Percentiles rank a stretch among this genome's conserved stretches.
phyloP scores from a whole-genome alignment of 2,797 vertebrate species.

The Hemibagrus guttatus region DNA sequence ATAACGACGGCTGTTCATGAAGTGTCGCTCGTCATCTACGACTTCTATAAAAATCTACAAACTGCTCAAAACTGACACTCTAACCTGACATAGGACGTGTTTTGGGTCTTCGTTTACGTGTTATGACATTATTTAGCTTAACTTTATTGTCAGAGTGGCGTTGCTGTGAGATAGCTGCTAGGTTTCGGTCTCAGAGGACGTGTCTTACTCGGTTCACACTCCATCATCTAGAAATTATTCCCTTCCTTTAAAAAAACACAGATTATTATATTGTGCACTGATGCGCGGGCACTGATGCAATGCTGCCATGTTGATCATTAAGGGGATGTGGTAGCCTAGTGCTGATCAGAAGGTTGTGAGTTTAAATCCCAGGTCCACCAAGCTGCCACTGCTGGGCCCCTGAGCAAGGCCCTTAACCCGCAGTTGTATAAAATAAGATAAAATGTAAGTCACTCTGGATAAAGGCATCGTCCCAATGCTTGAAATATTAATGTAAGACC shows the following conservation, averaged over 20 bases:
- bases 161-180: too few relatives aligned
- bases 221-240: neutral
- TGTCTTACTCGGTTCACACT: neutral
- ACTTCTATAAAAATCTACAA: neutral
- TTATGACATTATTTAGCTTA: neutral
- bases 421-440: too few relatives aligned
- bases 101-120: neutral
- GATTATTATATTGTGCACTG: neutral
- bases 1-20: neutral
- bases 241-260: neutral
- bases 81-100: neutral
- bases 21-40: neutral
- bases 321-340: neutral
- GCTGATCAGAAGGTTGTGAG: too few relatives aligned
- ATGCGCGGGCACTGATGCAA: neutral
- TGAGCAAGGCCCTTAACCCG: too few relatives aligned
- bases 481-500: neutral
- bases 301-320: neutral
- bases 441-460: too few relatives aligned
- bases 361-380: too few relatives aligned
- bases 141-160: neutral
- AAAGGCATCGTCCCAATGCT: too few relatives aligned
- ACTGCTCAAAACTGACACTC: neutral
- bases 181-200: neutral
- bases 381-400: too few relatives aligned